These are phyloP conservation scores for Hypomecis punctinalis DNA, from an alignment of 2,888 invertebrate species.

Conservation along the genomic window DNA sequence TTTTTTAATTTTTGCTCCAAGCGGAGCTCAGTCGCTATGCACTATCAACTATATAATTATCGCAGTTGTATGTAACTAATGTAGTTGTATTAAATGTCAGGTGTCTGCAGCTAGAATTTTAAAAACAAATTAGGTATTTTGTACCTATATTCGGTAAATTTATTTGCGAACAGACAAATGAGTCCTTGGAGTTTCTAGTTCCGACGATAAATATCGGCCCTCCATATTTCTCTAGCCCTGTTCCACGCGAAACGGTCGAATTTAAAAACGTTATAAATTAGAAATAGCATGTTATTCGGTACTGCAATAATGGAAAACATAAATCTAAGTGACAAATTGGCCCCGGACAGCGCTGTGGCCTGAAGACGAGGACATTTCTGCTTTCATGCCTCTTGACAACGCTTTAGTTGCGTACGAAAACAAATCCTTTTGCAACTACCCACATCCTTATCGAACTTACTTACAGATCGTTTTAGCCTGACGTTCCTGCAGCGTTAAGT, in stretches of 20 bases:
- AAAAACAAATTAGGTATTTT: no score
- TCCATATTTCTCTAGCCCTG: slow-evolving; percentile 8
- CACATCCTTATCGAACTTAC: slow-evolving; percentile 37
- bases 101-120: no score
- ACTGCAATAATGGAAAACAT: slow-evolving; percentile 74
- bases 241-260: slow-evolving; percentile 29
- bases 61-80: no score
- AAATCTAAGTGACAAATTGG: slow-evolving; percentile 79
- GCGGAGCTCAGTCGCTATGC: no score
- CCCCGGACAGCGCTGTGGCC: slow-evolving; percentile 64
- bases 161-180: no score
- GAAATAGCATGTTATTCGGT: slow-evolving; percentile 62
- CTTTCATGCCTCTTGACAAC: slow-evolving; percentile 72
- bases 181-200: slow-evolving; percentile 1
- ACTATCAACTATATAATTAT: no score
- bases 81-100: no score
- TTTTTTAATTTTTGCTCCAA: no score
- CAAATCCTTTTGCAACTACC: slow-evolving; percentile 39
- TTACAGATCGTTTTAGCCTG: slow-evolving; percentile 49
- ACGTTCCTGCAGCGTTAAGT: slow-evolving; percentile 37
- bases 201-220: slow-evolving; percentile 33
- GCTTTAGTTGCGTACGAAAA: slow-evolving; percentile 62
- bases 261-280: slow-evolving; percentile 55
- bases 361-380: slow-evolving; percentile 69
- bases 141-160: no score